phyloP scores from a whole-genome alignment of 2,797 vertebrate species.

The Parambassis ranga region DNA sequence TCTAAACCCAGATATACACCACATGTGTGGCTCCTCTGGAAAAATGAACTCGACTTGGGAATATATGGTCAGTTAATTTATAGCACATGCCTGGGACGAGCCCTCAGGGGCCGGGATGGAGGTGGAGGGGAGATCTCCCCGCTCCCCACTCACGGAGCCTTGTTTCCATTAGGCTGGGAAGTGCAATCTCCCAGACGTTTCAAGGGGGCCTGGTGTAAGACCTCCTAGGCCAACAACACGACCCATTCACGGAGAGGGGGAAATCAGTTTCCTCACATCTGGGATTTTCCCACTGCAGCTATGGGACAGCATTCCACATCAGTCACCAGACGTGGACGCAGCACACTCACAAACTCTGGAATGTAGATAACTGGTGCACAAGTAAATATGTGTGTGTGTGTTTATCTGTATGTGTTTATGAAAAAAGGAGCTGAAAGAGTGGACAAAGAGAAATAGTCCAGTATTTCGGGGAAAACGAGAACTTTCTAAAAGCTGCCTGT shows the following conservation, averaged over 20 bases:
- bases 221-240: slow-evolving; percentile 66
- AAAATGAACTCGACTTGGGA: slow-evolving; percentile 80
- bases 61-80: slow-evolving; percentile 84
- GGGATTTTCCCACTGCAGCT: slow-evolving; percentile 77
- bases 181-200: slow-evolving; percentile 74
- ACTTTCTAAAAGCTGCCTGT: slow-evolving; percentile 26
- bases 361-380: slow-evolving; percentile 26
- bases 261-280: slow-evolving; percentile 73
- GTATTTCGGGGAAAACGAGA: slow-evolving; percentile 26
- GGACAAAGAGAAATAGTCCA: slow-evolving; percentile 4
- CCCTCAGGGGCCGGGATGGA: slow-evolving; percentile 60
- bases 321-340: slow-evolving; percentile 53
- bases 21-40: slow-evolving; percentile 81
- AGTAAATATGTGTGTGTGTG: slow-evolving; percentile 32
- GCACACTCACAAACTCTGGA: slow-evolving; percentile 14
- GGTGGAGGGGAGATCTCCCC: slow-evolving; percentile 59
- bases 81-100: slow-evolving; percentile 80
- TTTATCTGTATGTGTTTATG: slow-evolving; percentile 38
- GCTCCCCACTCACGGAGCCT: slow-evolving; percentile 65
- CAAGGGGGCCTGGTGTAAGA: slow-evolving; percentile 66
- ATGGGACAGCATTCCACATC: slow-evolving; percentile 64
- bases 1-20: slow-evolving; percentile 77
- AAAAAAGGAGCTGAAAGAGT: not conserved
- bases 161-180: slow-evolving; percentile 82
- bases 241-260: slow-evolving; percentile 63